These are phyloP conservation scores for Calliphora vicina DNA, from an alignment of 1,140 invertebrate genomes.

Conservation along the genomic window DNA sequence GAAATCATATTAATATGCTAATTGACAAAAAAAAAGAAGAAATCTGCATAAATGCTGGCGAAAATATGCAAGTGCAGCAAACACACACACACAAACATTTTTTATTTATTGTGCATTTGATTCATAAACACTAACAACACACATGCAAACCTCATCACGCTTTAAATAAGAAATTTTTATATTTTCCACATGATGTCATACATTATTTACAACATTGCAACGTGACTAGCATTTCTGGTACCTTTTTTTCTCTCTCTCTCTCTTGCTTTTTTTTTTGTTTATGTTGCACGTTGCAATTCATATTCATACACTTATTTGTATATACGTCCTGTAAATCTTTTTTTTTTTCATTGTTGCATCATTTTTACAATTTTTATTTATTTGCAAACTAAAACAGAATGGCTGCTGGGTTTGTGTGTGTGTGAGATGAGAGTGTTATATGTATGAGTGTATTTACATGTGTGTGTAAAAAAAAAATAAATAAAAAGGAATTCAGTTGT, in stretches of 20 bases:
- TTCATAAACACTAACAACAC: not conserved
- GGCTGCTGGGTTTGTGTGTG: not conserved
- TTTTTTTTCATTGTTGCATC: not conserved
- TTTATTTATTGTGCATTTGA: not conserved
- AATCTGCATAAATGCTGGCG: not conserved
- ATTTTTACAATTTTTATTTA: conserved; percentile 1
- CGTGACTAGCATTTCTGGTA: conserved; percentile 19
- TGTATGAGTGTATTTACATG: not conserved
- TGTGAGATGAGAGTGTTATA: no score
- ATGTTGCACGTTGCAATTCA: conserved; percentile 24
- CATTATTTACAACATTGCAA: conserved; percentile 34
- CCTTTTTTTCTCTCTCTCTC: not conserved
- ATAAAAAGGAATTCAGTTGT: not conserved
- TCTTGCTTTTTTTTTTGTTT: not conserved
- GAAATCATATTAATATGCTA: not conserved
- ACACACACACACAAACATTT: not conserved
- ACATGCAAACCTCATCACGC: not conserved
- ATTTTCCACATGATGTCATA: conserved; percentile 34
- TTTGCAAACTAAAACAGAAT: not conserved
- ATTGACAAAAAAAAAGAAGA: not conserved
- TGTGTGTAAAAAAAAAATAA: not conserved
- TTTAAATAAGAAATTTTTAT: not conserved
- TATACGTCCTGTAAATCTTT: not conserved
- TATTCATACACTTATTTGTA: not conserved
- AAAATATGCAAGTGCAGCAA: not conserved